phyloP scores from a whole-genome alignment of 2,113 vertebrate genomes.

The Aegotheles bennettii region DNA sequence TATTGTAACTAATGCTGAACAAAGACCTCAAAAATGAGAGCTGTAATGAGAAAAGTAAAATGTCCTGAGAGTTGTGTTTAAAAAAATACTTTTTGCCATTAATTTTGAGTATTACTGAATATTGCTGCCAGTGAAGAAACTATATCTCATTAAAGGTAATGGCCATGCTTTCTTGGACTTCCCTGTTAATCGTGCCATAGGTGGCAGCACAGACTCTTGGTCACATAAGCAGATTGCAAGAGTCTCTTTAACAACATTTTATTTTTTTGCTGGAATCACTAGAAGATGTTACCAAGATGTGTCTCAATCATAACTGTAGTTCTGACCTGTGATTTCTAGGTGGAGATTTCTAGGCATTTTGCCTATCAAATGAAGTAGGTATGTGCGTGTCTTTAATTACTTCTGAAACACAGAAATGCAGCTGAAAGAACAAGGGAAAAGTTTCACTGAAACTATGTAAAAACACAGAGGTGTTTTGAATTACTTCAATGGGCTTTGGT shows the following conservation, averaged over 20 bases:
- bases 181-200: background rate
- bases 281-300: background rate
- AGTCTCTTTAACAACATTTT: background rate
- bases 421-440: background rate
- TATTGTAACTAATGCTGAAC: background rate
- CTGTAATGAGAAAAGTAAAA: background rate
- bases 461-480: too few relatives aligned
- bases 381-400: background rate
- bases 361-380: background rate
- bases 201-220: accelerated
- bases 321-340: background rate
- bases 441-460: too few relatives aligned
- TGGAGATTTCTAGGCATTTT: background rate
- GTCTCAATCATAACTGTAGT: background rate
- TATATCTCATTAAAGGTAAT: background rate
- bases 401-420: background rate
- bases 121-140: background rate
- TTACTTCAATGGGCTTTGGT: background rate
- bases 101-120: background rate
- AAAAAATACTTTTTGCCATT: background rate
- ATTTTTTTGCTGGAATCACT: background rate
- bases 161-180: background rate
- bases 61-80: accelerated
- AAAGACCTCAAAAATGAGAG: background rate
- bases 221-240: background rate